Percentiles rank a stretch among this genome's conserved stretches.
Conservation (phyloP, 2,113 vertebrate genomes). For the Cacatua alba region DNA sequence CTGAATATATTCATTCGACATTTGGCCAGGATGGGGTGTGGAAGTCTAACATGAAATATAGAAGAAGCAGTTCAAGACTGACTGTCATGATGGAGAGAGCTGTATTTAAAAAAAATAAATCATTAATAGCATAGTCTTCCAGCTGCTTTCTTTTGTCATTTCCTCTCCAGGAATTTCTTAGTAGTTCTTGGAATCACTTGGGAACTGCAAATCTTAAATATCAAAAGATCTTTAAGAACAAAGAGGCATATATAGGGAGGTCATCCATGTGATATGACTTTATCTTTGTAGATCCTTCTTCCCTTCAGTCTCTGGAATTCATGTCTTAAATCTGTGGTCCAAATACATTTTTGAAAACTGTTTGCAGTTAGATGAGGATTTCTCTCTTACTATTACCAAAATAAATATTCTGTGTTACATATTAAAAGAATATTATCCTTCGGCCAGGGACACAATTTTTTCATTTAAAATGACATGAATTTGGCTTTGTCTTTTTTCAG, state of each 20-base stretch:
- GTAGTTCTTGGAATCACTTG: constrained; percentile 34
- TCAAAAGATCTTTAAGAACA: constrained; percentile 28
- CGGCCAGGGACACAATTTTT: constrained; percentile 2
- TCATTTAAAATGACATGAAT: not conserved
- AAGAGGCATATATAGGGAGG: constrained; percentile 7
- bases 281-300: constrained; percentile 4
- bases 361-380: constrained; percentile 54
- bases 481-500: constrained; percentile 33
- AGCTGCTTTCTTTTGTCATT: constrained; percentile 39
- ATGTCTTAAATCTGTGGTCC: constrained; percentile 31
- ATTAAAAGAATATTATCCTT: constrained; percentile 31
- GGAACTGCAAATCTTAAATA: constrained; percentile 8
- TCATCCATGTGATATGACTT: constrained; percentile 3
- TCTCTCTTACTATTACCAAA: constrained; percentile 47
- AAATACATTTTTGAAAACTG: constrained; percentile 21
- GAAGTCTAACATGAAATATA: not conserved
- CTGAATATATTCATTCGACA: not conserved
- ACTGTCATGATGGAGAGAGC: not conserved
- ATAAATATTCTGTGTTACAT: constrained; percentile 42
- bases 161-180: constrained; percentile 51
- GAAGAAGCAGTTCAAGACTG: not conserved
- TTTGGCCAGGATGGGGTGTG: not conserved
- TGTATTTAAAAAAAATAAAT: not conserved
- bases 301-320: constrained; percentile 25
- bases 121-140: not conserved